phyloP scores from a whole-genome alignment of 1,140 invertebrate species.

The Dinothrombium tinctorium region DNA sequence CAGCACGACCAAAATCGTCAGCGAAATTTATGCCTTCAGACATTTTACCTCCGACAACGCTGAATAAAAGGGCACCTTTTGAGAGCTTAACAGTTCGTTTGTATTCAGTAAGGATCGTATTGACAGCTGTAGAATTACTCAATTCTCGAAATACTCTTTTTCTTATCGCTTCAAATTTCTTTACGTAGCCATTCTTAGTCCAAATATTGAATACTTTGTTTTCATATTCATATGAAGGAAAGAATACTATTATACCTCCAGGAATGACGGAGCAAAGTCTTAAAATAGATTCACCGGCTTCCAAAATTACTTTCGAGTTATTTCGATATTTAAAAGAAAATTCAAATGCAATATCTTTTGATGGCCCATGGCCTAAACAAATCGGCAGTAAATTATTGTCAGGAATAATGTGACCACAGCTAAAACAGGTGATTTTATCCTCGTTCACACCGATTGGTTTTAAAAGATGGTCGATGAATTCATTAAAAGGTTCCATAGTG shows the following conservation, averaged over 20 bases:
- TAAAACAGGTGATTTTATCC: slow-evolving; percentile 39
- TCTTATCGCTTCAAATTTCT: slow-evolving; percentile 44
- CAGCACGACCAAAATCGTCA: slow-evolving; percentile 74
- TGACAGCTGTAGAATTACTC: slow-evolving; percentile 38
- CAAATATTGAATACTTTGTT: slow-evolving; percentile 39
- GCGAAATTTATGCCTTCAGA: slow-evolving; percentile 89
- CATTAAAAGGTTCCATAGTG: slow-evolving; percentile 83
- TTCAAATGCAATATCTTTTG: slow-evolving; percentile 38
- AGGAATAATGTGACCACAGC: slow-evolving; percentile 73
- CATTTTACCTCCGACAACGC: slow-evolving; percentile 80
- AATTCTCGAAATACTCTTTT: slow-evolving; percentile 61
- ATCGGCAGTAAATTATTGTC: slow-evolving; percentile 56
- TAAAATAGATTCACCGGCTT: slow-evolving; percentile 43
- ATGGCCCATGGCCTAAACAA: slow-evolving; percentile 45
- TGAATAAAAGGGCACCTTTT: slow-evolving; percentile 50
- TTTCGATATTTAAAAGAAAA: slow-evolving; percentile 50
- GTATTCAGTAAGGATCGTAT: slow-evolving; percentile 49
- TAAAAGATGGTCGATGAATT: slow-evolving; percentile 59
- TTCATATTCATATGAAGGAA: slow-evolving; percentile 82
- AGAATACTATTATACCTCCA: slow-evolving; percentile 78
- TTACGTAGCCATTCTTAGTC: slow-evolving; percentile 34
- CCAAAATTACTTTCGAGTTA: slow-evolving; percentile 34
- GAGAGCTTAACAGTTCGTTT: slow-evolving; percentile 22
- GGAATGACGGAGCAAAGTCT: slow-evolving; percentile 49
- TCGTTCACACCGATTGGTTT: slow-evolving; percentile 31